Percentiles rank a stretch among this genome's conserved stretches.
Conservation (phyloP, 2,113 vertebrate genomes). For the Illadopsis cleaveri region DNA sequence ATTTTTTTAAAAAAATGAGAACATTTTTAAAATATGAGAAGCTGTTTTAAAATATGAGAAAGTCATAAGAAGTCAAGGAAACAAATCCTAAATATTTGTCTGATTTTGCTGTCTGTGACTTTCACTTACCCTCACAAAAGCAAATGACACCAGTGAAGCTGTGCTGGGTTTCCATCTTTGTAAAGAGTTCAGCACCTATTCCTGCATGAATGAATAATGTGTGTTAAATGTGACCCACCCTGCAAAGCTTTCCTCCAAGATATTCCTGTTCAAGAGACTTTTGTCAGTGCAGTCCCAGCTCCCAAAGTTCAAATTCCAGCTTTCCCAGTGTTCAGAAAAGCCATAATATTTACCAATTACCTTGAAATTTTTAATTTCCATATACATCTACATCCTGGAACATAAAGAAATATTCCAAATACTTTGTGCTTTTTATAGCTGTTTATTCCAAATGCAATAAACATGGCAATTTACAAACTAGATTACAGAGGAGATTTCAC, state of each 20-base stretch:
- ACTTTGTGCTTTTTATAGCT: not conserved
- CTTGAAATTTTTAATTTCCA: not conserved
- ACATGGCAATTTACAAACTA: not conserved
- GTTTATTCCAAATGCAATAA: not conserved
- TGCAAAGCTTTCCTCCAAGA: not conserved
- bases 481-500: not conserved
- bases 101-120: not conserved
- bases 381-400: not conserved
- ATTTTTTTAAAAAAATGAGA: too few relatives aligned
- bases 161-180: not conserved
- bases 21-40: not conserved
- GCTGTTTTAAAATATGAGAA: not conserved
- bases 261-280: not conserved
- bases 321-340: not conserved
- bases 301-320: not conserved
- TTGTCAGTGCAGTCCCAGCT: not conserved
- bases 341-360: not conserved
- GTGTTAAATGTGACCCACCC: not conserved
- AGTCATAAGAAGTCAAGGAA: not conserved
- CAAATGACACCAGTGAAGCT: fast-evolving
- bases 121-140: not conserved
- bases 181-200: not conserved
- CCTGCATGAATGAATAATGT: not conserved
- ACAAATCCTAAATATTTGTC: not conserved
- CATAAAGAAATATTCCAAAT: not conserved